phyloP scores from a whole-genome alignment of 2,113 vertebrate genomes.

The Accipiter virgatus region DNA sequence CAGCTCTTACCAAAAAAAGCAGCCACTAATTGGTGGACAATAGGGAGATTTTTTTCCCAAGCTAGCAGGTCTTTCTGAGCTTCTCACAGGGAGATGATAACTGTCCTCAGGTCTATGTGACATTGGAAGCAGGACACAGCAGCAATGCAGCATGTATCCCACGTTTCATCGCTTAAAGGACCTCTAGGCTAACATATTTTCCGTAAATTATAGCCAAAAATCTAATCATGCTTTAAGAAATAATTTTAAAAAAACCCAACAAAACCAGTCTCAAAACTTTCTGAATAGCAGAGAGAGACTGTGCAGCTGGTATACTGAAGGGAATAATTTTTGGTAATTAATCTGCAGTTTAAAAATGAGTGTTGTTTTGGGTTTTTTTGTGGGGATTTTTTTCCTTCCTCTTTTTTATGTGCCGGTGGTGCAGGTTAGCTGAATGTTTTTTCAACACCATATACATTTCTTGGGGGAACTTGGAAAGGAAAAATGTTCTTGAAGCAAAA shows the following conservation, averaged over 20 bases:
- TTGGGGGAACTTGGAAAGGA: background rate
- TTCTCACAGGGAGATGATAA: rapidly evolving
- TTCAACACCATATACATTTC: background rate
- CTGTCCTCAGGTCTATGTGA: background rate
- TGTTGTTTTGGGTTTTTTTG: background rate
- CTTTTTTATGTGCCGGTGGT: background rate
- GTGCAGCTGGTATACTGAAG: background rate
- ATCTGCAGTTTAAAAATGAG: background rate
- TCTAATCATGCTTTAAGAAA: background rate
- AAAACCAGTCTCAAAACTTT: background rate
- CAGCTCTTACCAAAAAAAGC: background rate
- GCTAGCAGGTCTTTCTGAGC: background rate
- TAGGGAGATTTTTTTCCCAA: background rate
- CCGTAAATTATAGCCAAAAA: background rate
- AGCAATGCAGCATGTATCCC: background rate
- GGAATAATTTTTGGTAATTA: background rate
- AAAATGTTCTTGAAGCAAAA: background rate
- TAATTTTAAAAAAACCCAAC: no score
- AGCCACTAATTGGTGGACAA: background rate
- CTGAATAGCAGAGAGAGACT: background rate
- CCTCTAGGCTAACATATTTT: background rate
- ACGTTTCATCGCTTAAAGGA: background rate
- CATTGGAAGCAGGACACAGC: background rate
- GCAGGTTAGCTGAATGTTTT: background rate
- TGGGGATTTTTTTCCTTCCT: background rate